Conservation (phyloP, 2,113 vertebrate species). For the Ctenomys sociabilis region DNA sequence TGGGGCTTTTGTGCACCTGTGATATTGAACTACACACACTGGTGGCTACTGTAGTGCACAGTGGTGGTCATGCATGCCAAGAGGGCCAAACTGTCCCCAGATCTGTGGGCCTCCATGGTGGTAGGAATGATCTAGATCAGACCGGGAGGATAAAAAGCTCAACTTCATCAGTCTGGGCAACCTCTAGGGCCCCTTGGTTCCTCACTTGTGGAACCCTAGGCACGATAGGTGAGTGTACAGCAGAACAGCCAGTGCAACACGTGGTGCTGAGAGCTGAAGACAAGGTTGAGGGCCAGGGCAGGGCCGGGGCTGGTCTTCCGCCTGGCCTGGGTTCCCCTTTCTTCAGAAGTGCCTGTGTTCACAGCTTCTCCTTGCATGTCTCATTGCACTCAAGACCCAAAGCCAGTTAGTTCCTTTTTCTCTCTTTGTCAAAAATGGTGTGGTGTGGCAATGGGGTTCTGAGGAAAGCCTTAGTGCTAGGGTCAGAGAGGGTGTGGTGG, state of each 20-base stretch:
- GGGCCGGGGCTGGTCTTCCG: background rate
- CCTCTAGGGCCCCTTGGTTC: background rate
- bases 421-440: conserved; percentile 21
- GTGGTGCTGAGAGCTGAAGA: background rate
- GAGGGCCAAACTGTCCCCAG: background rate
- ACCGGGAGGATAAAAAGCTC: conserved; percentile 19
- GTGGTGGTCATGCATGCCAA: background rate
- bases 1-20: background rate
- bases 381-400: conserved; percentile 33
- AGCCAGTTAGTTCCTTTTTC: conserved; percentile 42
- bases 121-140: background rate
- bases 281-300: background rate
- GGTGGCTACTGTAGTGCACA: background rate
- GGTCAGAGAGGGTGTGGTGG: conserved; percentile 67
- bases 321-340: conserved; percentile 23
- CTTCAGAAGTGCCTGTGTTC: conserved; percentile 31
- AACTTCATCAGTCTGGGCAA: background rate
- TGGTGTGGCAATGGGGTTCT: conserved; percentile 66
- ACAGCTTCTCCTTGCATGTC: conserved; percentile 24
- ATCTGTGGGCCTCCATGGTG: conserved; percentile 6
- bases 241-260: background rate
- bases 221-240: background rate
- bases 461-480: conserved; percentile 64
- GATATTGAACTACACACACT: background rate
- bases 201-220: background rate